These are phyloP conservation scores for Drosophila yakuba DNA, from an alignment of 1,140 invertebrate species.

Conservation along the genomic window DNA sequence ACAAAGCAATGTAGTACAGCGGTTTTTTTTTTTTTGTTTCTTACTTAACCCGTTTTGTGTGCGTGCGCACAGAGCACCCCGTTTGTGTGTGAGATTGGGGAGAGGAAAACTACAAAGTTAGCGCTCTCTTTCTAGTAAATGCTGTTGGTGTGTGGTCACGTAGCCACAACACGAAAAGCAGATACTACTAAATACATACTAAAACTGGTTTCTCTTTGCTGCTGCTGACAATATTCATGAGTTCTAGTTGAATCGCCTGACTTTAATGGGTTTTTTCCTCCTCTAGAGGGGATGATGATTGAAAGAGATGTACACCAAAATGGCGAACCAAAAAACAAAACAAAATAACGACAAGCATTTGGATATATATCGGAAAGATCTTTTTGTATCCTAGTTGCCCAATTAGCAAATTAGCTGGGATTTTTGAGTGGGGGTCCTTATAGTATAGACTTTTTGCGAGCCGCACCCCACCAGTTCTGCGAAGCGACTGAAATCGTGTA, in stretches of 20 bases:
- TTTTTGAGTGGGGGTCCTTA: no score
- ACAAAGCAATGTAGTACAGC: slow-evolving; percentile 53
- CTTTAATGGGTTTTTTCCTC: slow-evolving; percentile 68
- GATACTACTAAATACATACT: slow-evolving; percentile 31
- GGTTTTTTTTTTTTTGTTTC: slow-evolving; percentile 13
- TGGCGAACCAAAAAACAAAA: slow-evolving; percentile 7
- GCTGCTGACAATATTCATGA: slow-evolving; percentile 57
- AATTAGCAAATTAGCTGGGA: not conserved
- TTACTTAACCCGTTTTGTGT: slow-evolving; percentile 73
- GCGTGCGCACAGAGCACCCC: slow-evolving; percentile 55
- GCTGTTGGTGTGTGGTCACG: slow-evolving; percentile 69
- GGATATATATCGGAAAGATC: not conserved
- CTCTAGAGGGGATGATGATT: slow-evolving; percentile 31
- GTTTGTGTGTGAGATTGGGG: slow-evolving; percentile 22
- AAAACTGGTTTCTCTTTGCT: slow-evolving; percentile 64
- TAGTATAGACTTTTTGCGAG: slow-evolving; percentile 35
- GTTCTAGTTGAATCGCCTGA: slow-evolving; percentile 60
- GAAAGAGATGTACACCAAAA: slow-evolving; percentile 10
- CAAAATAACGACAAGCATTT: slow-evolving; percentile 1
- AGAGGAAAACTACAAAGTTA: slow-evolving; percentile 73
- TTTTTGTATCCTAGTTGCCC: not conserved
- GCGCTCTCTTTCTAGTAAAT: slow-evolving; percentile 50
- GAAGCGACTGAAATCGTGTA: slow-evolving; percentile 64
- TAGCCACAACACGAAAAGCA: slow-evolving; percentile 59
- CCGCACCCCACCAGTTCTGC: slow-evolving; percentile 76